Percentiles rank a stretch among this genome's conserved stretches.
Evolutionary conservation across 2,113 vertebrate species (phyloP).

Genomic region (Eurypyga helias): DNA sequence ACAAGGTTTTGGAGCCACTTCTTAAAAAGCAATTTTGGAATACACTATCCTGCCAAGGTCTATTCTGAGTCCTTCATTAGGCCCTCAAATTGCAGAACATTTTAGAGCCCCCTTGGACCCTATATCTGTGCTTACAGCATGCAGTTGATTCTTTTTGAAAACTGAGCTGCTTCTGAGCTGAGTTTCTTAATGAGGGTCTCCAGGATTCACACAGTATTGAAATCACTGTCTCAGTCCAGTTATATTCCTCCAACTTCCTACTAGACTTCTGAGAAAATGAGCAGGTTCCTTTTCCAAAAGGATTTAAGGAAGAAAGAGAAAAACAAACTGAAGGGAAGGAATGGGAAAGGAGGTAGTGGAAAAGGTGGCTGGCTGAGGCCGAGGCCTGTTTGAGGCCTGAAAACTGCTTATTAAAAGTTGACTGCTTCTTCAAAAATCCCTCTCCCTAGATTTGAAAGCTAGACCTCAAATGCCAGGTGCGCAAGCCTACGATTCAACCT

Average conservation of each 20-base stretch:
- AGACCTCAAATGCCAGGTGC: background rate
- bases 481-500: background rate
- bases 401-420: background rate
- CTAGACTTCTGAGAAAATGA: background rate
- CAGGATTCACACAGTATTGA: background rate
- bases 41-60: slow-evolving; percentile 18
- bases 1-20: slow-evolving; percentile 3
- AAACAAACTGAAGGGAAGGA: background rate
- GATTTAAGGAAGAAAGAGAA: background rate
- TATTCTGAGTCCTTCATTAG: slow-evolving; percentile 22
- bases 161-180: background rate
- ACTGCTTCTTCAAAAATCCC: background rate
- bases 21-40: slow-evolving; percentile 4
- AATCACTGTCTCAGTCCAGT: background rate
- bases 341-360: background rate
- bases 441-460: background rate
- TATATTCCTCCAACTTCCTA: background rate
- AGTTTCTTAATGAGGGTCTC: slow-evolving; percentile 5
- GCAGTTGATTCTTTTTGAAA: slow-evolving; percentile 31
- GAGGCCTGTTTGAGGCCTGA: background rate
- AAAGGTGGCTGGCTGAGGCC: background rate
- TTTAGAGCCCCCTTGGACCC: slow-evolving; percentile 24
- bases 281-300: slow-evolving; percentile 9
- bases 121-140: background rate
- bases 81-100: background rate